phyloP scores from a whole-genome alignment of 2,113 vertebrate genomes.

The Leptocoma aspasia region DNA sequence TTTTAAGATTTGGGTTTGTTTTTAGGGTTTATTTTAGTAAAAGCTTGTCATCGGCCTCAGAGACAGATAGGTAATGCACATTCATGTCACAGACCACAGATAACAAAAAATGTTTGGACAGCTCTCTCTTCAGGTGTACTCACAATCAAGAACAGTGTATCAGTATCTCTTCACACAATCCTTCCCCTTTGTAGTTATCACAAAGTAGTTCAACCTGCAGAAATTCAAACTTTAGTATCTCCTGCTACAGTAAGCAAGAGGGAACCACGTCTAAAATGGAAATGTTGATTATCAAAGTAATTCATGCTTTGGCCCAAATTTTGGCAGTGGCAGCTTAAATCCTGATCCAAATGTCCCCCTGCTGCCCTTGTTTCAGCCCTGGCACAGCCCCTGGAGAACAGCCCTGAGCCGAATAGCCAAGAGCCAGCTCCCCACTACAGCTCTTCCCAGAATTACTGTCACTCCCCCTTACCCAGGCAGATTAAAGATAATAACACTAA shows the following conservation, averaged over 20 bases:
- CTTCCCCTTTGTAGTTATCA: background rate
- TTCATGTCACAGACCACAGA: background rate
- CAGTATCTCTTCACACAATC: background rate
- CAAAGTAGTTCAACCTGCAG: background rate
- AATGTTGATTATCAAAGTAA: background rate
- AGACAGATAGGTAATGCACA: background rate
- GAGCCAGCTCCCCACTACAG: background rate
- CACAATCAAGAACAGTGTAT: background rate
- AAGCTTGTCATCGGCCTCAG: background rate
- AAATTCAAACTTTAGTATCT: background rate
- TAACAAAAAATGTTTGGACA: background rate
- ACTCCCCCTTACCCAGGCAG: background rate
- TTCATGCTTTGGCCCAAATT: background rate
- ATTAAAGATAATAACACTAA: background rate
- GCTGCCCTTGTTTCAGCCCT: background rate
- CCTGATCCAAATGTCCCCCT: background rate
- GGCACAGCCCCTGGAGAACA: fast-evolving
- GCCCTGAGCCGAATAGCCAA: fast-evolving
- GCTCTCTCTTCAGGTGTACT: background rate
- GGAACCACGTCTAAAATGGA: background rate
- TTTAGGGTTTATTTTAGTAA: background rate
- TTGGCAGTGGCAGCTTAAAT: background rate
- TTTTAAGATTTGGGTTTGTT: background rate
- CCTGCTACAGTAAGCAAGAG: background rate
- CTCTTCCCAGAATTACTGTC: background rate